A percentile compares a stretch with the other conserved stretches of the same genome.
These are phyloP conservation scores for Drosophila santomea DNA, from an alignment of 1,140 invertebrate genomes.

Conservation along the genomic window DNA sequence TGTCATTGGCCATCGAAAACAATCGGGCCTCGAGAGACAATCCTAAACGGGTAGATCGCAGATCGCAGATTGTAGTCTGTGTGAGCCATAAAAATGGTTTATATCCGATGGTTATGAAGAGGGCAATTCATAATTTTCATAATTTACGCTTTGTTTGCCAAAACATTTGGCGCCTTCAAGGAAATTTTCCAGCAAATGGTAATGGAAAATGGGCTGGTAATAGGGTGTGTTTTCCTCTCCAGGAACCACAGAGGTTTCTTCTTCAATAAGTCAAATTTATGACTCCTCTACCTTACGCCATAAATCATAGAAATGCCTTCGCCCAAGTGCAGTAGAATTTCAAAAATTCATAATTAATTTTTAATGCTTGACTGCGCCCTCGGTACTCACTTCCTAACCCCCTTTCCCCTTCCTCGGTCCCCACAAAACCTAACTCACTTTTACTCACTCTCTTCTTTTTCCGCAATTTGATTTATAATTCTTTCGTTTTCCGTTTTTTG, in stretches of 20 bases:
- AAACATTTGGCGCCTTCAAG: conserved; percentile 74
- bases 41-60: conserved; percentile 34
- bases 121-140: conserved; percentile 84
- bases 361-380: conserved; percentile 76
- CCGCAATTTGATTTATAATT: conserved; percentile 72
- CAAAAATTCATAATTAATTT: conserved; percentile 79
- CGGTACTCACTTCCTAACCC: conserved; percentile 34
- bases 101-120: conserved; percentile 39
- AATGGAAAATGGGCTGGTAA: conserved; percentile 44
- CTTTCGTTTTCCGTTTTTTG: conserved; percentile 44
- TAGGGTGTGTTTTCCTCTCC: conserved; percentile 58
- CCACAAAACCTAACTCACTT: neutral
- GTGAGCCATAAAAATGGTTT: conserved; percentile 70
- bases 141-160: conserved; percentile 84
- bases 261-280: conserved; percentile 81
- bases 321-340: conserved; percentile 18
- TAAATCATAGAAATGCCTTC: conserved; percentile 72
- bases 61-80: conserved; percentile 14
- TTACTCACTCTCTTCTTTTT: conserved; percentile 26
- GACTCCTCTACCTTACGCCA: conserved; percentile 63
- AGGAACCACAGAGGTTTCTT: conserved; percentile 62
- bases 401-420: no score
- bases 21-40: conserved; percentile 44
- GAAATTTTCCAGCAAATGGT: conserved; percentile 44
- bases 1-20: conserved; percentile 72